phyloP scores from a whole-genome alignment of 2,888 invertebrate species.

The Napeogenes inachia region DNA sequence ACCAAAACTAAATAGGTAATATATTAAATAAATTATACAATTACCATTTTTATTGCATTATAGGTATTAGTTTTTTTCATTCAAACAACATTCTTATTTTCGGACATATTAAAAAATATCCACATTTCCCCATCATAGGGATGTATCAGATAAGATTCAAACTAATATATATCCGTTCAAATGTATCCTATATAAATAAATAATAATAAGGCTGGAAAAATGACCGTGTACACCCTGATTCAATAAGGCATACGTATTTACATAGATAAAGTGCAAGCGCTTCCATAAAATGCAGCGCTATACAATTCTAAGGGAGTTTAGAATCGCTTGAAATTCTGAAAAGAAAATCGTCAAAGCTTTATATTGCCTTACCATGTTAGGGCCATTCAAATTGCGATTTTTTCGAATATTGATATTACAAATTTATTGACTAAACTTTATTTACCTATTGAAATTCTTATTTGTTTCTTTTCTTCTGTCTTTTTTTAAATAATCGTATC shows the following conservation, averaged over 20 bases:
- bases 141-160: neutral
- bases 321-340: slow-evolving; percentile 70
- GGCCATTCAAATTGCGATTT: slow-evolving; percentile 39
- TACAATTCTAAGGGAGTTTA: slow-evolving; percentile 62
- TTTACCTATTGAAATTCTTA: neutral
- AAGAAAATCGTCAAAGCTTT: slow-evolving; percentile 74
- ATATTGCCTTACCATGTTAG: slow-evolving; percentile 60
- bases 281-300: slow-evolving; percentile 42
- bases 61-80: no score
- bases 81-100: no score
- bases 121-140: no score
- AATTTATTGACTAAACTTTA: neutral
- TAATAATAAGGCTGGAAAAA: slow-evolving; percentile 4
- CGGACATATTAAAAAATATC: no score
- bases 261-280: slow-evolving; percentile 33
- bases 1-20: no score
- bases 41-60: no score
- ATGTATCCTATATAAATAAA: neutral
- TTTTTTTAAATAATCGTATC: no score
- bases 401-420: no score
- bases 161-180: slow-evolving; percentile 2
- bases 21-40: no score
- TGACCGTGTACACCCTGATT: slow-evolving; percentile 20
- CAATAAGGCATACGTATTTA: slow-evolving; percentile 28
- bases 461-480: no score